A percentile compares a stretch with the other conserved stretches of the same genome.
These are phyloP conservation scores for Pontoporia blainvillei DNA, from an alignment of 2,113 vertebrate genomes.

Conservation along the genomic window DNA sequence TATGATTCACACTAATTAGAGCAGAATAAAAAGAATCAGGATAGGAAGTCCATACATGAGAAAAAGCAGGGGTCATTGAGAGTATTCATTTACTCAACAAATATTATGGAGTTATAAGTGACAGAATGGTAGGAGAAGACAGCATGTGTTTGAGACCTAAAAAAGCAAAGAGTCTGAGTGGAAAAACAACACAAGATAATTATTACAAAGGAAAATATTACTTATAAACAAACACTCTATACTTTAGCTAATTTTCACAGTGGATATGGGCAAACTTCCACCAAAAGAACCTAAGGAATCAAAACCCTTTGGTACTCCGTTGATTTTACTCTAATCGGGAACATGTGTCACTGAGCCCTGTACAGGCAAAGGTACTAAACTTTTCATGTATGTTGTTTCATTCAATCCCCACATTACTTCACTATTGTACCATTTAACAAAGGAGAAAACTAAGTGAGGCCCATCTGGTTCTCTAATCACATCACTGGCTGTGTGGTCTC, in stretches of 20 bases:
- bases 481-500: neutral
- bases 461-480: neutral
- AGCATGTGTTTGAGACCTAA: neutral
- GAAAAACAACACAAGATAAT: neutral
- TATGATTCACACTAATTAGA: neutral
- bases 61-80: neutral
- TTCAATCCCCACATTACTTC: neutral
- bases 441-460: neutral
- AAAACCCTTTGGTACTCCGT: neutral
- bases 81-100: neutral
- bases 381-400: neutral
- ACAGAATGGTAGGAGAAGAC: neutral
- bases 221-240: neutral
- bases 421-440: neutral
- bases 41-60: neutral
- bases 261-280: neutral
- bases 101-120: neutral
- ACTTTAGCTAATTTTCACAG: conserved; percentile 1
- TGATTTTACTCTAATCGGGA: neutral
- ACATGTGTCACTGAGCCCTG: neutral
- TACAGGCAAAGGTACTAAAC: neutral
- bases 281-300: neutral
- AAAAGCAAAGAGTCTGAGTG: neutral
- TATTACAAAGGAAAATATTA: neutral
- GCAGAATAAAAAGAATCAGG: neutral